These are phyloP conservation scores for Clarias magur DNA, from an alignment of 2,113 vertebrate species.

Conservation along the genomic window DNA sequence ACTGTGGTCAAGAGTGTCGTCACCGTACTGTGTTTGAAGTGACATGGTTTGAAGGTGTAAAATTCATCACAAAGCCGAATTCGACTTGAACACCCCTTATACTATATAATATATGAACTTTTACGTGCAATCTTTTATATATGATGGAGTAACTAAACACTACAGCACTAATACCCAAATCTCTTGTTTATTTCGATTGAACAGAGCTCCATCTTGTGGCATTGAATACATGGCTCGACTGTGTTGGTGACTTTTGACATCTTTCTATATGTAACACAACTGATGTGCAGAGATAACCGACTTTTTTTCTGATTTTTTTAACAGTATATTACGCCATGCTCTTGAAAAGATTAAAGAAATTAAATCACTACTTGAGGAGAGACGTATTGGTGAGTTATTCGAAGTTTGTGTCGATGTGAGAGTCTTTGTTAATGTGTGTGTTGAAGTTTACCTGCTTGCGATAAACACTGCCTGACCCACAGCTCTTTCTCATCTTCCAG, in stretches of 20 bases:
- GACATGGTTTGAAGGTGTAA: no score
- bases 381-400: slow-evolving; percentile 80
- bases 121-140: neutral
- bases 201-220: slow-evolving; percentile 44
- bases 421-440: neutral
- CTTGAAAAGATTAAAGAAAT: slow-evolving; percentile 91
- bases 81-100: no score
- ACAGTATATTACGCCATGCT: slow-evolving; percentile 84
- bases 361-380: slow-evolving; percentile 87
- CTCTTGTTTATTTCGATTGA: neutral
- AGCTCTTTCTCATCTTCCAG: slow-evolving; percentile 59
- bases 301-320: neutral
- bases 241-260: neutral
- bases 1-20: no score
- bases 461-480: neutral
- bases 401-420: neutral
- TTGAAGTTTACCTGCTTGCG: neutral
- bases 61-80: no score
- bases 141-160: neutral
- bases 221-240: neutral
- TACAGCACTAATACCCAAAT: neutral
- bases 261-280: neutral
- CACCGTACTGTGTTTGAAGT: no score
- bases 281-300: neutral
- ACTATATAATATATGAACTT: neutral